Conservation (phyloP, 1,140 invertebrate genomes). For the Cydia pomonella region DNA sequence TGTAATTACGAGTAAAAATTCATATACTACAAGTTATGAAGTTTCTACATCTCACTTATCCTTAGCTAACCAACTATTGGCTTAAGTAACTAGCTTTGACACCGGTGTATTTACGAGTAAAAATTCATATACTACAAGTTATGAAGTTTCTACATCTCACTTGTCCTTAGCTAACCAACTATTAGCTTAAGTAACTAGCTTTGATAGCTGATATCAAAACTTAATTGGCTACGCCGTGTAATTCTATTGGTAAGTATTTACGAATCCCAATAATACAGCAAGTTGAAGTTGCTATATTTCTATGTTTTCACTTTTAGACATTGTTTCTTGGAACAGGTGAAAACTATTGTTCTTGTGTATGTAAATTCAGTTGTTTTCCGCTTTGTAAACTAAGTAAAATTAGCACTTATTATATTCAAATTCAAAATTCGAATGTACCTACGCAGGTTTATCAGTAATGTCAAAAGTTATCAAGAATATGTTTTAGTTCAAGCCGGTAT, state of each 20-base stretch:
- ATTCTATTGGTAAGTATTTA: neutral
- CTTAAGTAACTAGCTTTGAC: neutral
- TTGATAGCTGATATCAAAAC: neutral
- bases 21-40: neutral
- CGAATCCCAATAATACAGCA: neutral
- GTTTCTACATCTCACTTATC: neutral
- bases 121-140: neutral
- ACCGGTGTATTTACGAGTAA: neutral
- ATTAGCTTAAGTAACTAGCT: neutral
- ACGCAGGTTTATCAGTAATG: neutral
- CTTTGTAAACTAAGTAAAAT: neutral
- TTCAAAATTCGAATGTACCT: neutral
- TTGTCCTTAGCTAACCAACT: neutral
- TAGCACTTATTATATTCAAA: neutral
- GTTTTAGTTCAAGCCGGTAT: conserved; percentile 4
- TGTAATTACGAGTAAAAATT: neutral
- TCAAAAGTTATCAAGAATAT: conserved; percentile 12
- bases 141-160: neutral
- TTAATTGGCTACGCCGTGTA: conserved; percentile 7
- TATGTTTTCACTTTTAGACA: conserved; percentile 18
- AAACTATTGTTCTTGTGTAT: conserved; percentile 22
- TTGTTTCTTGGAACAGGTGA: conserved; percentile 10
- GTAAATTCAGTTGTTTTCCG: neutral
- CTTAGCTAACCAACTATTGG: neutral
- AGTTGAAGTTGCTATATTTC: neutral